Evolutionary conservation across 2,113 vertebrate species (phyloP).

Genomic region (Cyanoramphus novaezelandiae): DNA sequence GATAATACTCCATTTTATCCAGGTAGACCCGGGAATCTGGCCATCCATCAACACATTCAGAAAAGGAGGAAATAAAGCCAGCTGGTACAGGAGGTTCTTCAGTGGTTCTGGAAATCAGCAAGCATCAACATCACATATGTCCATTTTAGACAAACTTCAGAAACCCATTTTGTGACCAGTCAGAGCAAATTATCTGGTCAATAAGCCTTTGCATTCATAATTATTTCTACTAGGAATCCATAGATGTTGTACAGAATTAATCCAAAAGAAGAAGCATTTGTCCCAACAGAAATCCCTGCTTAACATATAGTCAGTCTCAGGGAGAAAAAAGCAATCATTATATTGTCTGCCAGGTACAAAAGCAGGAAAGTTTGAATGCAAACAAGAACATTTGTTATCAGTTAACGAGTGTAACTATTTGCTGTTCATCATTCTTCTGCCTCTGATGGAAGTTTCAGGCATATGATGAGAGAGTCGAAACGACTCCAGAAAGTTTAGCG

Average conservation of each 20-base stretch:
- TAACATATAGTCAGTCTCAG: neutral
- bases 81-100: neutral
- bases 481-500: neutral
- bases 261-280: neutral
- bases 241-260: neutral
- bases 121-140: neutral
- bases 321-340: neutral
- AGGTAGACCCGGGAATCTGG: neutral
- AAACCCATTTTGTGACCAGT: neutral
- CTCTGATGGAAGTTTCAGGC: constrained; percentile 8
- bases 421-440: neutral
- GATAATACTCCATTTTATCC: neutral
- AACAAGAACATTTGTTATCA: neutral
- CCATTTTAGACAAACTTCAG: neutral
- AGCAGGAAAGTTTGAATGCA: neutral
- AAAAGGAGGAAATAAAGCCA: neutral
- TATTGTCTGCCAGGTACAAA: neutral
- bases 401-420: constrained; percentile 4
- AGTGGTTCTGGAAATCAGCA: neutral
- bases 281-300: neutral
- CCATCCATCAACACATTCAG: neutral
- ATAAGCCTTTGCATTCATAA: neutral
- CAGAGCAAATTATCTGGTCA: neutral
- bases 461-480: constrained; percentile 20
- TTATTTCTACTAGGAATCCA: neutral